Conservation (phyloP, 64 coral and sea anemone genomes). For the Stichodactyla mertensii region DNA sequence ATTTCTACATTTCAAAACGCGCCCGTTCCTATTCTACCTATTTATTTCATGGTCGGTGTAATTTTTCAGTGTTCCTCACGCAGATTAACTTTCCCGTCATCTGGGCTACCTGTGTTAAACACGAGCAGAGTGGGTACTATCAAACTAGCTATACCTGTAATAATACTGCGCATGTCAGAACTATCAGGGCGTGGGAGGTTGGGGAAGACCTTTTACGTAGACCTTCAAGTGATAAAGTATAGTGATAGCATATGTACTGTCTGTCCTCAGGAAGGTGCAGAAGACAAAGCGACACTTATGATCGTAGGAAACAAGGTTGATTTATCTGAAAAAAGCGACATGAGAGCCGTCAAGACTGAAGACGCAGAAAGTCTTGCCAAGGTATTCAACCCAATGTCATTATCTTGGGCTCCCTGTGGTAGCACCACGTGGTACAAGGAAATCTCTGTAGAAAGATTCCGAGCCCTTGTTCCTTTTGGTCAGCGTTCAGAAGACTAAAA, state of each 20-base stretch:
- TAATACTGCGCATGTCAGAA: no score
- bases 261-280: conserved; percentile 73
- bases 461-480: no score
- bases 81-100: no score
- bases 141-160: no score
- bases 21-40: no score
- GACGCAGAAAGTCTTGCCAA: conserved; percentile 77
- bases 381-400: background rate
- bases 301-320: conserved; percentile 92
- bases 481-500: no score
- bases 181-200: background rate
- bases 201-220: background rate
- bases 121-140: no score
- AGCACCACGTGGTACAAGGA: background rate
- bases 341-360: conserved; percentile 58
- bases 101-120: no score
- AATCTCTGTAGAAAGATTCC: no score
- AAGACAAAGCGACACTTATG: conserved; percentile 72
- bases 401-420: background rate
- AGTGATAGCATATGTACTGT: background rate
- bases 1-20: no score
- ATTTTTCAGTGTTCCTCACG: no score
- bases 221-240: background rate
- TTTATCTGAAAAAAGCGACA: conserved; percentile 51
- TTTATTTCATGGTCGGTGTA: no score